These are phyloP conservation scores for Lasioglossum leucozonium DNA, from an alignment of 2,888 invertebrate genomes.

Conservation along the genomic window DNA sequence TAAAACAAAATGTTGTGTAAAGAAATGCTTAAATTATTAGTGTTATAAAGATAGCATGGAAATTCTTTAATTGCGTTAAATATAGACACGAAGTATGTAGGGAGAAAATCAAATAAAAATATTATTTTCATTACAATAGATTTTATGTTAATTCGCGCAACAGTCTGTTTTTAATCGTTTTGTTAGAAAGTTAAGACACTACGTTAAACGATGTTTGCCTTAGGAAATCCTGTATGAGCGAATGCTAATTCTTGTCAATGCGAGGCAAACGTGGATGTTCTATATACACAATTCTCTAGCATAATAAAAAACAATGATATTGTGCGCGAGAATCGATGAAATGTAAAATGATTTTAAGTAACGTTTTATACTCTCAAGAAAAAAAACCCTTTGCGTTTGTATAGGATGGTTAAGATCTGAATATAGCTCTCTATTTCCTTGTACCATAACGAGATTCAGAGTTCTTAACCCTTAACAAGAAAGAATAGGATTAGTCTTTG, in stretches of 20 bases:
- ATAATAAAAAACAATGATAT: slow-evolving; percentile 13
- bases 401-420: slow-evolving; percentile 21
- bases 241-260: slow-evolving; percentile 10
- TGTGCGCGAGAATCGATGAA: slow-evolving; percentile 31
- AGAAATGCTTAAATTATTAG: neutral
- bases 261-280: neutral
- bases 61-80: neutral
- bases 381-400: slow-evolving; percentile 16
- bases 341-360: slow-evolving; percentile 34
- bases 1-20: neutral
- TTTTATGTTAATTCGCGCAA: neutral
- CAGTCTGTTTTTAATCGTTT: neutral
- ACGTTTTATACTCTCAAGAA: slow-evolving; percentile 40
- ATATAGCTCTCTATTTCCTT: slow-evolving; percentile 40
- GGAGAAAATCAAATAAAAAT: neutral
- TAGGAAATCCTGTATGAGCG: neutral
- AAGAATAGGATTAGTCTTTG: neutral
- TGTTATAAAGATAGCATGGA: neutral
- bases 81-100: neutral
- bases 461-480: slow-evolving; percentile 33
- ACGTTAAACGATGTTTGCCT: slow-evolving; percentile 5
- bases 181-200: neutral
- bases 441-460: slow-evolving; percentile 24
- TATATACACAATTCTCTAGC: slow-evolving; percentile 3
- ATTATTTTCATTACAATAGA: neutral